These are phyloP conservation scores for Petrocephalus sullivani DNA, from an alignment of 2,797 vertebrate genomes.

Conservation along the genomic window DNA sequence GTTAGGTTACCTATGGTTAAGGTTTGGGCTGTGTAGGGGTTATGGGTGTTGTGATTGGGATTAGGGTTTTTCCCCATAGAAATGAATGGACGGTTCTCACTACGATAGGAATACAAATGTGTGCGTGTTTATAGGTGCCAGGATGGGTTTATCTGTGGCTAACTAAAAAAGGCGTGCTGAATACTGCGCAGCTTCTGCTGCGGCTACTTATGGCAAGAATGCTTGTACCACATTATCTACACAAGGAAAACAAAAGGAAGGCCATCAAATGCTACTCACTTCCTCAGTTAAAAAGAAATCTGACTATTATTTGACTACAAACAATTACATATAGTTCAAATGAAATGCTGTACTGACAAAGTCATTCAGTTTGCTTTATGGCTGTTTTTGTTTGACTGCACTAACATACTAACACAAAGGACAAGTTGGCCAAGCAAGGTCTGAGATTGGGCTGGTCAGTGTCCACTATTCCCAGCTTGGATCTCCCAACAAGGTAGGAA, in stretches of 20 bases:
- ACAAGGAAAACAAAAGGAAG: background rate
- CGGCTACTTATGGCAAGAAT: background rate
- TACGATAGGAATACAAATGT: background rate
- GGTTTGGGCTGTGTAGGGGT: no score
- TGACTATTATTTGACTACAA: no score
- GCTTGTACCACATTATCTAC: background rate
- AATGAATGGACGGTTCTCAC: no score
- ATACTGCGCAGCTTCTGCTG: background rate
- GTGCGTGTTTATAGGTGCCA: background rate
- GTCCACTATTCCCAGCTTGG: background rate
- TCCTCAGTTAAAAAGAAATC: background rate
- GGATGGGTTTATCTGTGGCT: constrained; percentile 25
- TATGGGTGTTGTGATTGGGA: no score
- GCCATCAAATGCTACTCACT: background rate
- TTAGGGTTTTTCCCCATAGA: no score
- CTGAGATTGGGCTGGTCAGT: background rate
- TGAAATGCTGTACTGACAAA: no score
- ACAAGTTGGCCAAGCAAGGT: background rate
- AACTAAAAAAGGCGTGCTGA: constrained; percentile 33
- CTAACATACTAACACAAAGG: no score
- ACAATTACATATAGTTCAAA: no score
- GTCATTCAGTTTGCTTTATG: no score
- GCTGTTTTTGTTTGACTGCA: no score
- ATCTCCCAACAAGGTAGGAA: background rate
- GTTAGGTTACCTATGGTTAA: no score